These are phyloP conservation scores for Heterohyrax brucei DNA, from an alignment of 2,797 vertebrate genomes.

Conservation along the genomic window DNA sequence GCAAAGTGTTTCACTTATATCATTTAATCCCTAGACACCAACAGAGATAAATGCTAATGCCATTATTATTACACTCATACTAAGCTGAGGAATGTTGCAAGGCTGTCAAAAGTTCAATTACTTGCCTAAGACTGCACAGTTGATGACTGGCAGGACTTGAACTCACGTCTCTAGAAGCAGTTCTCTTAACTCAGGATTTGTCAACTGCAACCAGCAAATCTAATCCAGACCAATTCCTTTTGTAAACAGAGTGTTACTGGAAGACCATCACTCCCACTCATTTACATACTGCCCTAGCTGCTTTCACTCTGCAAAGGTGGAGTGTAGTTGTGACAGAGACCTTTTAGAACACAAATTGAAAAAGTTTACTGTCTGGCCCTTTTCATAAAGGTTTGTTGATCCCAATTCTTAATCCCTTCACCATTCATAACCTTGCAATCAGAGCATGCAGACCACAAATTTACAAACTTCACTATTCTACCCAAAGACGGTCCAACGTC, in stretches of 20 bases:
- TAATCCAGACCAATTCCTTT: slow-evolving; percentile 9
- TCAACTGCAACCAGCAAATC: not conserved
- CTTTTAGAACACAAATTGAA: not conserved
- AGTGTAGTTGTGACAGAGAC: not conserved
- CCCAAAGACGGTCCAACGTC: not conserved
- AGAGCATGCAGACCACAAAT: not conserved
- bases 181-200: not conserved
- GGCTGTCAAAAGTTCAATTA: not conserved
- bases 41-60: not conserved
- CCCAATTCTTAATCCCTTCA: not conserved
- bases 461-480: not conserved
- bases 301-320: not conserved
- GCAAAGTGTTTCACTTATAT: not conserved
- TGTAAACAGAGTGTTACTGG: not conserved
- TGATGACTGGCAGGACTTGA: not conserved
- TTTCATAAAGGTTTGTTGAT: not conserved
- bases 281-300: not conserved
- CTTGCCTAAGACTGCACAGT: not conserved
- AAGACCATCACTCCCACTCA: not conserved
- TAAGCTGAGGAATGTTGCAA: not conserved
- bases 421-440: not conserved
- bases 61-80: not conserved
- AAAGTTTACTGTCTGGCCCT: not conserved
- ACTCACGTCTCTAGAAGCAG: not conserved
- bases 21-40: not conserved